Evolutionary conservation across 2,113 vertebrate genomes (phyloP).

Genomic region (Dasyprocta punctata): DNA sequence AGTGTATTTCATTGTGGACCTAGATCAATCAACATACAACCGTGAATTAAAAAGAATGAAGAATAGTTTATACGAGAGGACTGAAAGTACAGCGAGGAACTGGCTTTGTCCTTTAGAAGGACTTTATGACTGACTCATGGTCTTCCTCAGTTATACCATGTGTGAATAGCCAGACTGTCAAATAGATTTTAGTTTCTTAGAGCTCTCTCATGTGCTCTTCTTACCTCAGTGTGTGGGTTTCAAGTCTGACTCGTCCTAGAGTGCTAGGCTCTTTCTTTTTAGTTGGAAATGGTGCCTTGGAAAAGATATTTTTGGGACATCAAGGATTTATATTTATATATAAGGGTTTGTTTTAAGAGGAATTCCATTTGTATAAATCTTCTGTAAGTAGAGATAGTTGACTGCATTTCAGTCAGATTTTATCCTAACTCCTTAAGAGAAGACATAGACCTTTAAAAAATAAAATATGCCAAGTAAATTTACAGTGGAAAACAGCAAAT

Average conservation of each 20-base stretch:
- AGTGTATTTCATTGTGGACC: background rate
- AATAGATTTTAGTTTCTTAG: background rate
- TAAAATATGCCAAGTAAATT: slow-evolving; percentile 43
- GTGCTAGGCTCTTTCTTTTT: background rate
- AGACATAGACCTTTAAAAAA: slow-evolving; percentile 6
- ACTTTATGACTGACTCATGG: background rate
- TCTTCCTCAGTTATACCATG: background rate
- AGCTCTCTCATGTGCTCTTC: background rate
- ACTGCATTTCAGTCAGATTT: slow-evolving; percentile 43
- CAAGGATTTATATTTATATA: slow-evolving; percentile 12
- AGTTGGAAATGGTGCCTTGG: background rate
- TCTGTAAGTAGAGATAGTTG: slow-evolving; percentile 58
- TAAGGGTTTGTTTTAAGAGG: slow-evolving; percentile 49
- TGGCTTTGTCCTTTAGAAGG: background rate
- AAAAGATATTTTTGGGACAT: background rate
- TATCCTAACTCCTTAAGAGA: background rate
- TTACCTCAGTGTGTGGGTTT: background rate
- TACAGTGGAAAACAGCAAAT: slow-evolving; percentile 7
- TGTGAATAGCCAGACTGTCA: background rate
- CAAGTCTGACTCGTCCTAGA: background rate
- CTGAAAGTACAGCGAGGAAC: background rate
- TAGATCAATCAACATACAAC: background rate
- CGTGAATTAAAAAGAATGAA: background rate
- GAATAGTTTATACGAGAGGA: background rate
- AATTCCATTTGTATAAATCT: slow-evolving; percentile 45